Percentiles rank a stretch among this genome's conserved stretches.
Evolutionary conservation across 1,140 invertebrate genomes (phyloP).

Genomic region (Drosophila azteca): DNA sequence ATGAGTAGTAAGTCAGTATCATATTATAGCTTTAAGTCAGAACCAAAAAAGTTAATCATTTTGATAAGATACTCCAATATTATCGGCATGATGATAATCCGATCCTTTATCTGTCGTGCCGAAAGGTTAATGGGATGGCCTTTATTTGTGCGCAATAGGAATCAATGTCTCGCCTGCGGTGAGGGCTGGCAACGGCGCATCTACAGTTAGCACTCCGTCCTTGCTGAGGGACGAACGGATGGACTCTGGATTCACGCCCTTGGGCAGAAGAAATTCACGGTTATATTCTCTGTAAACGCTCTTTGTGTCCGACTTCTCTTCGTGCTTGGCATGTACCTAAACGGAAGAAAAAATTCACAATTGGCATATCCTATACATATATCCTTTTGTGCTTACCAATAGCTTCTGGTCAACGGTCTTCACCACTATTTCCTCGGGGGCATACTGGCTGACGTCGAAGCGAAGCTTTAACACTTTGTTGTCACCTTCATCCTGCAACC

Average conservation of each 20-base stretch:
- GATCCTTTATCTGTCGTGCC: constrained; percentile 20
- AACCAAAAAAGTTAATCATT: constrained; percentile 57
- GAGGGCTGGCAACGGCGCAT: constrained; percentile 93
- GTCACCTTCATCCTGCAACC: constrained; percentile 91
- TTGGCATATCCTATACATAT: background rate
- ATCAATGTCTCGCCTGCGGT: constrained; percentile 90
- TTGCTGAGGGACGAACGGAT: constrained; percentile 95
- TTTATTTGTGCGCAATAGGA: constrained; percentile 90
- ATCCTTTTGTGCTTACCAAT: constrained; percentile 87
- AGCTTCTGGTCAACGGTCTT: constrained; percentile 98
- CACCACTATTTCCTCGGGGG: constrained; percentile 97
- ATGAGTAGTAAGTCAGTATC: constrained; percentile 81
- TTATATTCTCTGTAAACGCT: constrained; percentile 98
- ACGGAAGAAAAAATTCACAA: constrained; percentile 66
- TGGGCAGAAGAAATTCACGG: constrained; percentile 96
- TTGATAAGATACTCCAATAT: constrained; percentile 40
- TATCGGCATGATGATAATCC: constrained; percentile 34
- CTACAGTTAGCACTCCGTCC: constrained; percentile 96
- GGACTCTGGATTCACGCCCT: constrained; percentile 95
- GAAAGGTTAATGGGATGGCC: constrained; percentile 2
- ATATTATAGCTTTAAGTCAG: constrained; percentile 70
- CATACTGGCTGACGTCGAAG: constrained; percentile 97
- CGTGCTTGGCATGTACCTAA: constrained; percentile 97
- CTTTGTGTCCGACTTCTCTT: constrained; percentile 97
- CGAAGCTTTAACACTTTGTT: constrained; percentile 95